A percentile compares a stretch with the other conserved stretches of the same genome.
Conservation (phyloP, 2,113 vertebrate genomes). For the Myxocyprinus asiaticus region DNA sequence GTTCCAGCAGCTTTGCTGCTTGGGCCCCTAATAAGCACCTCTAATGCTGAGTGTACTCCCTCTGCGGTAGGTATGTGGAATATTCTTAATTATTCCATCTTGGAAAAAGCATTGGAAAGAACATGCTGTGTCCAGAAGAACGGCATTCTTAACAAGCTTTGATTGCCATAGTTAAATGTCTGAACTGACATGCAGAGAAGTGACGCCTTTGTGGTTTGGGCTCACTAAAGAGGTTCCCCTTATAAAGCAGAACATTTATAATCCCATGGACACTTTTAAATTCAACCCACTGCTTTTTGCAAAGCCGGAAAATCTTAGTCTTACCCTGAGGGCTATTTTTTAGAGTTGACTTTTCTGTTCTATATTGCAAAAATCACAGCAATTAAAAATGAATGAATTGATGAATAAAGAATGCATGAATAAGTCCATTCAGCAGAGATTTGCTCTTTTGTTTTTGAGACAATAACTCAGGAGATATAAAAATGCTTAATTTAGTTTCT, state of each 20-base stretch:
- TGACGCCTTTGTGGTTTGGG: constrained; percentile 26
- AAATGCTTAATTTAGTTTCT: too few relatives aligned
- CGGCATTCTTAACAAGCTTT: background rate
- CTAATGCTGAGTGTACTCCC: constrained; percentile 3
- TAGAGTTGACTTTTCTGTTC: background rate
- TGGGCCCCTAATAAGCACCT: background rate
- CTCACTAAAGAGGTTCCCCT: constrained; percentile 6
- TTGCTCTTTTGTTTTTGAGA: background rate
- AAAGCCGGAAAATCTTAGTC: constrained; percentile 3
- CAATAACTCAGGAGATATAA: too few relatives aligned
- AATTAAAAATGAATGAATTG: constrained; percentile 3
- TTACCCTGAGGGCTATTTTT: background rate
- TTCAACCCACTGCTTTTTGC: background rate
- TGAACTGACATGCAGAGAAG: constrained; percentile 1
- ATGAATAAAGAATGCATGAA: background rate
- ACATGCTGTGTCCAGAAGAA: background rate
- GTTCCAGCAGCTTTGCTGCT: too few relatives aligned
- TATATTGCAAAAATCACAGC: background rate
- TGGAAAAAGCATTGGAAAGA: background rate
- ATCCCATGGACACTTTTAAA: background rate
- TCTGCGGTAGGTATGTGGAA: constrained; percentile 29
- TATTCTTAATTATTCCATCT: background rate
- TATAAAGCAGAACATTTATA: constrained; percentile 21
- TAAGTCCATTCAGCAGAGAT: background rate
- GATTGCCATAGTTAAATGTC: constrained; percentile 26